Evolutionary conservation across 2,888 invertebrate species (phyloP).

Genomic region (Parthenolecanium corni): DNA sequence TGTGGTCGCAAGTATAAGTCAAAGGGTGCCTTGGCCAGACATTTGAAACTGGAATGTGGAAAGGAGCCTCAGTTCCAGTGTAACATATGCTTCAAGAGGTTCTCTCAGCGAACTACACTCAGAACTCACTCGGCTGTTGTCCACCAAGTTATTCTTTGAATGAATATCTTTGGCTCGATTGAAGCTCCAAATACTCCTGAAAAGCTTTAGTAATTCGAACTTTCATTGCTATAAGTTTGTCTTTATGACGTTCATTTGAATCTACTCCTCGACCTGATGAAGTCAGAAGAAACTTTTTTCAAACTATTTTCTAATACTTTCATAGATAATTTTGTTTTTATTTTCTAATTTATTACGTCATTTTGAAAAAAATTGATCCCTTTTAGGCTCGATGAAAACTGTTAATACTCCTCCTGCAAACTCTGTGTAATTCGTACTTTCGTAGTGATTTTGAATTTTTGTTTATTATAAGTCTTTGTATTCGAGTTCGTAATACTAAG

Average conservation of each 20-base stretch:
- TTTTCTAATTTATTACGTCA: no score
- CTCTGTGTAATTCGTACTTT: no score
- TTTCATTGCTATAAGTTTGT: neutral
- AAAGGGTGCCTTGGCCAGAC: slow-evolving; percentile 44
- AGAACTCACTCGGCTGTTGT: slow-evolving; percentile 3
- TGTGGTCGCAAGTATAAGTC: slow-evolving; percentile 12
- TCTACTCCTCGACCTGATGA: no score
- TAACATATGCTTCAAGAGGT: slow-evolving; percentile 48
- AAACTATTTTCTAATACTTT: no score
- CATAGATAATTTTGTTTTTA: no score
- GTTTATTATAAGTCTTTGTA: no score
- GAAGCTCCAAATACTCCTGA: neutral
- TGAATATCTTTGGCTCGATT: neutral
- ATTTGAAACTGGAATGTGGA: slow-evolving; percentile 48
- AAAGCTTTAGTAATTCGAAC: neutral
- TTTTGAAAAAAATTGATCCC: no score
- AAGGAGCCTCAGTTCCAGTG: slow-evolving; percentile 50
- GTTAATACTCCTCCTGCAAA: no score
- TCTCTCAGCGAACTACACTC: slow-evolving; percentile 15
- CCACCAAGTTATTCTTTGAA: slow-evolving; percentile 3
- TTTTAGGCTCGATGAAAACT: no score
- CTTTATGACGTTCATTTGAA: neutral
- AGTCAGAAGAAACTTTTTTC: no score
- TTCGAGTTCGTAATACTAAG: no score
- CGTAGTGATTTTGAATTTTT: no score